phyloP scores from a whole-genome alignment of 2,888 invertebrate genomes.

The Netelia virgata region DNA sequence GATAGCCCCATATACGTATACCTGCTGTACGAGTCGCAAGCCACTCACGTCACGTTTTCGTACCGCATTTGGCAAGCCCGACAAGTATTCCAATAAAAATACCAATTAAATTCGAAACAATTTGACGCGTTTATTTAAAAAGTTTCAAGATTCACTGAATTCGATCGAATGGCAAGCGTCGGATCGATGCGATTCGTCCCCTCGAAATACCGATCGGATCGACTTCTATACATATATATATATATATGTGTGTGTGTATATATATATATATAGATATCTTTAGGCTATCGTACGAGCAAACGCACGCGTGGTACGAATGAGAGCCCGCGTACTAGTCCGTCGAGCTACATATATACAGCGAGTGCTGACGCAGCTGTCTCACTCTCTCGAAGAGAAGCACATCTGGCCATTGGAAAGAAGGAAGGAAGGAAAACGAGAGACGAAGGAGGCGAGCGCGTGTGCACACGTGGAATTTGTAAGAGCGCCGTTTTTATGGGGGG shows the following conservation, averaged over 20 bases:
- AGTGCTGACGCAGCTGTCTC: slow-evolving; percentile 52
- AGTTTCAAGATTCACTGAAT: slow-evolving; percentile 64
- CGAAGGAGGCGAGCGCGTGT: slow-evolving; percentile 51
- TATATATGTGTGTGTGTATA: too few relatives aligned
- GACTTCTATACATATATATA: neutral
- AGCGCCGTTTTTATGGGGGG: slow-evolving; percentile 78
- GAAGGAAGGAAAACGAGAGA: slow-evolving; percentile 41
- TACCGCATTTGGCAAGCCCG: slow-evolving; percentile 56
- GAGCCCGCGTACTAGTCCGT: slow-evolving; percentile 22
- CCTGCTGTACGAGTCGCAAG: slow-evolving; percentile 17
- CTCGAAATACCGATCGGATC: slow-evolving; percentile 64
- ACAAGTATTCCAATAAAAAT: slow-evolving; percentile 63
- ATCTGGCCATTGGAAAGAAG: slow-evolving; percentile 57
- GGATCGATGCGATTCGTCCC: slow-evolving; percentile 43
- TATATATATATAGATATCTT: neutral
- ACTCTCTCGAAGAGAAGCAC: slow-evolving; percentile 51
- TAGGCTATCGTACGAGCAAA: neutral
- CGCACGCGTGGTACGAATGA: slow-evolving; percentile 42
- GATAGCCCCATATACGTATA: slow-evolving; percentile 20
- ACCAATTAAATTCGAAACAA: slow-evolving; percentile 68
- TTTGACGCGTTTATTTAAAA: slow-evolving; percentile 61
- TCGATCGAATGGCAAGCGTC: slow-evolving; percentile 61
- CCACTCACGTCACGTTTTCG: slow-evolving; percentile 29
- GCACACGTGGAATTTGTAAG: slow-evolving; percentile 71
- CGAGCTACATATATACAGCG: slow-evolving; percentile 29